A percentile compares a stretch with the other conserved stretches of the same genome.
These are phyloP conservation scores for Numenius phaeopus DNA, from an alignment of 2,797 vertebrate genomes.

Conservation along the genomic window DNA sequence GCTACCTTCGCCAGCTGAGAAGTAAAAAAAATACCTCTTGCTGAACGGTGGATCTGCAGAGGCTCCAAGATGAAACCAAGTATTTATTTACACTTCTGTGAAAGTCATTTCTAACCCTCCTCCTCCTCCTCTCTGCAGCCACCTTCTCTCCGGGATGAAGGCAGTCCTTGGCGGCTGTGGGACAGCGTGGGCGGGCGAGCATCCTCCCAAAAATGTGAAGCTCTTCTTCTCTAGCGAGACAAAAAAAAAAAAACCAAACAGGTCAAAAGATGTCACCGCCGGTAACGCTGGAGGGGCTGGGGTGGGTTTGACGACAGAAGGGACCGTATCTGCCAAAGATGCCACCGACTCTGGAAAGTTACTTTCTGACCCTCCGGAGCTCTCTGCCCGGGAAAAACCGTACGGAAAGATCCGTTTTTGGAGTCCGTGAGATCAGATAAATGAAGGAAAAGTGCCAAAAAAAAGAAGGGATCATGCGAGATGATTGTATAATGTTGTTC, in stretches of 20 bases:
- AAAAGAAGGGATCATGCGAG: background rate
- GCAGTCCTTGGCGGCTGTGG: background rate
- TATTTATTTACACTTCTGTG: background rate
- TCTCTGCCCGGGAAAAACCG: background rate
- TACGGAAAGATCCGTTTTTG: background rate
- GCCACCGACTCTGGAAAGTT: background rate
- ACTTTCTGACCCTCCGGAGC: background rate
- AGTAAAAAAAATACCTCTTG: background rate
- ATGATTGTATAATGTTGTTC: constrained; percentile 35
- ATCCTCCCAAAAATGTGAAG: background rate
- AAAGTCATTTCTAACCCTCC: background rate
- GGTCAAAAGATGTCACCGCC: background rate
- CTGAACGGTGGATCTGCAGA: background rate
- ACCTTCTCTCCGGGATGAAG: background rate
- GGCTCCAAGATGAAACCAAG: background rate
- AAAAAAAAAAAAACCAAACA: background rate
- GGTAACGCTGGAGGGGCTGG: background rate
- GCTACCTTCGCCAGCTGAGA: background rate
- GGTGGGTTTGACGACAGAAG: background rate
- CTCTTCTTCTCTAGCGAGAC: background rate
- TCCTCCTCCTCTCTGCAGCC: background rate
- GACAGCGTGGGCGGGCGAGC: background rate
- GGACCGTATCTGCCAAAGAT: constrained; percentile 59
- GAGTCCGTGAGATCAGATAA: background rate
- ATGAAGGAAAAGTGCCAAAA: constrained; percentile 64